Conservation (phyloP, 2,113 vertebrate species). For the Copsychus sechellarum region DNA sequence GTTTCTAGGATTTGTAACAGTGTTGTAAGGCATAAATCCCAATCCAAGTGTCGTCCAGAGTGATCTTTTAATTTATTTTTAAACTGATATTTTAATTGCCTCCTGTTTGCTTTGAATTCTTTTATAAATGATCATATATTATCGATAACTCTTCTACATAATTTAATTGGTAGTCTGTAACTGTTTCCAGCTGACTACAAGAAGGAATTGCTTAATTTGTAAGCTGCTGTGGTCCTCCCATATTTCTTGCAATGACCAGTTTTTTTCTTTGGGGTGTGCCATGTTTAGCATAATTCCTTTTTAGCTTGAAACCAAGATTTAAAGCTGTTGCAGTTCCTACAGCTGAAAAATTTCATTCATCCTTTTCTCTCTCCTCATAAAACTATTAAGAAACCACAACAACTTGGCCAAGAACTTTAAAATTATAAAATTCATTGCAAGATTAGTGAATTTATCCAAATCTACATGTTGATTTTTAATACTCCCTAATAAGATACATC, state of each 20-base stretch:
- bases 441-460: slow-evolving; percentile 14
- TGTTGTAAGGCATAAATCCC: background rate
- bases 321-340: background rate
- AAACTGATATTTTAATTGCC: background rate
- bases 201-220: background rate
- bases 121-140: background rate
- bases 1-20: background rate
- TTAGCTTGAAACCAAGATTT: background rate
- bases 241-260: background rate
- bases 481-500: background rate
- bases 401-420: background rate
- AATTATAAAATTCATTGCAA: background rate
- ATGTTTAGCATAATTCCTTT: background rate
- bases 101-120: background rate
- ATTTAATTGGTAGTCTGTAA: background rate
- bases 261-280: background rate
- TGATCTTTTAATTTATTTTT: background rate
- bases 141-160: background rate
- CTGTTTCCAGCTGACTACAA: background rate
- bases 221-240: background rate
- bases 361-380: background rate
- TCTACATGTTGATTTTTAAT: slow-evolving; percentile 33
- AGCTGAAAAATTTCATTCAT: background rate
- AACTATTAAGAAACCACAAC: slow-evolving; percentile 16
- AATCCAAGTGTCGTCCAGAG: background rate